Evolutionary conservation across 2,797 vertebrate genomes (phyloP), one percentile per base, ranked within the genome.

Genomic region (Microctenopoma lineatum): DNA sequence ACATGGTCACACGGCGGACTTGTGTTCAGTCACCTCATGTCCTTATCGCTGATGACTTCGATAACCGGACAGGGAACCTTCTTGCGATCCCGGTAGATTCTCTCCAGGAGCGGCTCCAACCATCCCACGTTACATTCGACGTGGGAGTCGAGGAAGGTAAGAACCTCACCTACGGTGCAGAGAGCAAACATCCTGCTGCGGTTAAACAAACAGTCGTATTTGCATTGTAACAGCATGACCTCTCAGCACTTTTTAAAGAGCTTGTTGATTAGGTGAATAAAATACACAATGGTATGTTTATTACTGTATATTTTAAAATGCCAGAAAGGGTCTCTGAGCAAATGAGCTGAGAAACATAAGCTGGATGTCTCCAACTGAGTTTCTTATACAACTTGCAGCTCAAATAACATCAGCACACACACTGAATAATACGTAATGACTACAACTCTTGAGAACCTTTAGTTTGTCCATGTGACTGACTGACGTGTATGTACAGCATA

Each of bases 61-160:
- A 99, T 99, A 63, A 99, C 98, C 0, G 98, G 98, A 67, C 98
- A 99, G 47, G 96, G 94, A 0, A 99, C 98, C 84, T 96, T 98
- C 84, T 86, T 89, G 14, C 90, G 95, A 85, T 94, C 95, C 86
- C 93, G 73, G 32, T 92, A 95, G 63, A 99, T 80, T 84, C 96
- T 94, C 84, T 98, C 96, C 76, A 99, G 81, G 65, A 99, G 95
- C 0, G 98, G 98, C 90, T 99, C 97, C 90, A 99, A 86, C 98
- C 98, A 99, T 4, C 98, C 98, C 70, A 99, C 93, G 0, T 99
- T 99, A 77, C 98, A 99, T 84, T 99, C 98, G 51, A 99, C 68
- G 0, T 99, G 98, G 0, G 98, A 99, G 88, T 99, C 98, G 32
- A 99, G 93, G 89, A 99, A 99, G 0, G 97, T 99, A 69, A 99